Evolutionary conservation across 2,888 invertebrate species (phyloP), one percentile per base, ranked within the genome.

Genomic region (Drosophila anomelani): DNA sequence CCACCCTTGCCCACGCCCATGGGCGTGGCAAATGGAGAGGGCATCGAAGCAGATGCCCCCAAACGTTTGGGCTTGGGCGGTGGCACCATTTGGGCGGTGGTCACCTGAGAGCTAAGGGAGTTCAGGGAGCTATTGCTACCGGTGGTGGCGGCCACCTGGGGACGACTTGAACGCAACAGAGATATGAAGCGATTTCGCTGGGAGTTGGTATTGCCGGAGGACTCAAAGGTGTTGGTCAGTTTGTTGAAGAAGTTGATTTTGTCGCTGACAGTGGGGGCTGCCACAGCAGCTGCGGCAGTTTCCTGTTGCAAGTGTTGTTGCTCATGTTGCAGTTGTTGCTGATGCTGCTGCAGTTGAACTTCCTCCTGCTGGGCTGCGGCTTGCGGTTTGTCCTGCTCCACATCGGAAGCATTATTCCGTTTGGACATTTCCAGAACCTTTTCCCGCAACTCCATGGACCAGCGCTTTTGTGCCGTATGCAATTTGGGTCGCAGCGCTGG

Each of bases 191-290:
- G 77, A 75, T 77, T 85, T 10, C 51, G 36, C 15, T 53, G 36
- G 3, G 51, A 23, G 68, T 64, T 77, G 55, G 69, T 69, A 44
- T 34, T 38, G 46, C 15, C 38, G 67, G 36, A 29, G 49, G 80
- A 77, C 47, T 90, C 81, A 63, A 75, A 88, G 43, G 85, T 79
- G 61, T 79, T 81, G 67, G 88, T 81, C 38, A 88, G 78, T 55
- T 73, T 80, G 77, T 88, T 88, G 76, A 88, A 88, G 63, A 87
- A 88, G 71, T 78, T 77, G 70, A 88, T 89, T 79, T 83, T 85
- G 44, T 85, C 85, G 57, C 76, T 79, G 38, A 88, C 88, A 43
- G 75, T 83, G 63, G 68, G 77, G 20, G 66, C 20, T 20, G 20
- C 9, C n/a, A 63, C 60, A 36, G n/a, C 20, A 23, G 68, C 68